A percentile compares a stretch with the other conserved stretches of the same genome.
These are phyloP conservation scores for Chaenocephalus aceratus DNA, from an alignment of 2,113 vertebrate genomes.

Conservation along the genomic window DNA sequence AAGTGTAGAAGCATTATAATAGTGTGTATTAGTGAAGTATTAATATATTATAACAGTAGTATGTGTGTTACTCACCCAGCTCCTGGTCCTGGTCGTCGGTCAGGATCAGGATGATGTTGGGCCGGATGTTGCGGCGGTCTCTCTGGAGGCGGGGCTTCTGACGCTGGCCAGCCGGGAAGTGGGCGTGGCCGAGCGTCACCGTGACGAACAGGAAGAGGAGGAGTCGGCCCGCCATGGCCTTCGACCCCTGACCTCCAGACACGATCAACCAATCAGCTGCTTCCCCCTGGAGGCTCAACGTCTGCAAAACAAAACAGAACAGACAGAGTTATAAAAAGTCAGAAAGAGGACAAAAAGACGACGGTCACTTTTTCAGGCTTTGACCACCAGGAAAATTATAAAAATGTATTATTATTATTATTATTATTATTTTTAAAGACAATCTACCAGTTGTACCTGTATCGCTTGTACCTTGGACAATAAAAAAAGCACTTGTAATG, in stretches of 20 bases:
- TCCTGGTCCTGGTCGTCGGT: constrained; percentile 98
- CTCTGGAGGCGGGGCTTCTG: constrained; percentile 90
- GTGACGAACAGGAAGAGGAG: constrained; percentile 77
- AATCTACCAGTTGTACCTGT: too few species aligned
- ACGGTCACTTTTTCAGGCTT: too few species aligned
- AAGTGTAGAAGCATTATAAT: too few species aligned
- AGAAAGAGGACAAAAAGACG: too few species aligned
- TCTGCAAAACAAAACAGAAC: constrained; percentile 45
- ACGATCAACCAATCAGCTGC: constrained; percentile 48
- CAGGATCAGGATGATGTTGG: constrained; percentile 97
- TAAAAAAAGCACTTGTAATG: too few species aligned
- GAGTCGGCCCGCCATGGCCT: constrained; percentile 75
- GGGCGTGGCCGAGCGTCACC: constrained; percentile 81
- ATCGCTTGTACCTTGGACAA: too few species aligned
- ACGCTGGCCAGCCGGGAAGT: constrained; percentile 88
- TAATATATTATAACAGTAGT: background rate
- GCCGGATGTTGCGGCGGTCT: constrained; percentile 93
- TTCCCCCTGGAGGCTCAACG: constrained; percentile 4
- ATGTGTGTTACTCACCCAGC: constrained; percentile 86
- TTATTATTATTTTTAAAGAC: too few species aligned
- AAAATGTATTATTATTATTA: too few species aligned
- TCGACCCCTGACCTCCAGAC: constrained; percentile 21
- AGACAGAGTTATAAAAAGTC: too few species aligned
- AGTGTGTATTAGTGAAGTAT: background rate
- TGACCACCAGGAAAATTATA: too few species aligned